A percentile compares a stretch with the other conserved stretches of the same genome.
Conservation (phyloP, 2,888 invertebrate species). For the Leucania comma region DNA sequence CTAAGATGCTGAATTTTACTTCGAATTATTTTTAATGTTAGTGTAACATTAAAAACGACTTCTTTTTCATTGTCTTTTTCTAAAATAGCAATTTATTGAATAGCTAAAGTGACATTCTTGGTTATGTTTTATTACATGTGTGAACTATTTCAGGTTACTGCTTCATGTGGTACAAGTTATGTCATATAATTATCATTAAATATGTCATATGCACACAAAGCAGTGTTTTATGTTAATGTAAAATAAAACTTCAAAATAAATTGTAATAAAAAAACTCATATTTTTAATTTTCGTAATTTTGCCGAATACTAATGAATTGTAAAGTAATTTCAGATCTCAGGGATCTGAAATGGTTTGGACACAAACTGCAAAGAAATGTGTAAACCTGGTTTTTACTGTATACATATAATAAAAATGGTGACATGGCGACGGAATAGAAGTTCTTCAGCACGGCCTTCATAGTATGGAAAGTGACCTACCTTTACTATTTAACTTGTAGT, state of each 20-base stretch:
- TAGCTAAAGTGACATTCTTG: background rate
- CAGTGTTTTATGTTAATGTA: background rate
- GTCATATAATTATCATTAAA: conserved; percentile 22
- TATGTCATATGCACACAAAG: conserved; percentile 1
- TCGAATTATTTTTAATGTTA: conserved; percentile 1
- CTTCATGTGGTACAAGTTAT: conserved; percentile 8
- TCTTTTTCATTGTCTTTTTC: background rate
- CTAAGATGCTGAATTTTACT: conserved; percentile 35
- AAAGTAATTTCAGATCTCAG: conserved; percentile 52
- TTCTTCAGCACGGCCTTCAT: conserved; percentile 56
- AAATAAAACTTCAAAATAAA: conserved; percentile 1
- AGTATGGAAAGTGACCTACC: conserved; percentile 62
- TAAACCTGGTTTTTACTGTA: conserved; percentile 36
- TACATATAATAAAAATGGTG: conserved; percentile 44
- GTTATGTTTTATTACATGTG: background rate
- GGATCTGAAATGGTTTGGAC: conserved; percentile 44
- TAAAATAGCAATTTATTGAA: background rate
- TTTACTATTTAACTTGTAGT: conserved; percentile 59
- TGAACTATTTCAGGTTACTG: background rate
- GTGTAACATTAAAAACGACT: no score
- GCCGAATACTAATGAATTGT: conserved; percentile 41
- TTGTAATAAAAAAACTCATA: background rate
- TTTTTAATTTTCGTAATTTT: conserved; percentile 11
- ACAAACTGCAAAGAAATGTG: conserved; percentile 32
- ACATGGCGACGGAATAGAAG: conserved; percentile 53